Evolutionary conservation across 2,113 vertebrate species (phyloP).

Genomic region (Rafetus swinhoei): DNA sequence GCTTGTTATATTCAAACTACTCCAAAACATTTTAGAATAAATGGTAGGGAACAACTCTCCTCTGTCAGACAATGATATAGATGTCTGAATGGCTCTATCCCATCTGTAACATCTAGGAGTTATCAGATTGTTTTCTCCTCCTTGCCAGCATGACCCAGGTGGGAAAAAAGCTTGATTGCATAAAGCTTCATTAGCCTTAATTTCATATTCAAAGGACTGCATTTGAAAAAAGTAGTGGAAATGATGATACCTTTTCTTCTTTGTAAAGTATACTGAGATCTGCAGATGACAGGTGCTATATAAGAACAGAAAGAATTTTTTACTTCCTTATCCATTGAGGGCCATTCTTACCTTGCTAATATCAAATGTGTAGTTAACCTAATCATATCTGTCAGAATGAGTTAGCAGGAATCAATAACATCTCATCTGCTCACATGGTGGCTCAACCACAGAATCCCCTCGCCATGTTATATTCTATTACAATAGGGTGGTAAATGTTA

Average conservation of each 20-base stretch:
- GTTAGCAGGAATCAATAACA: background rate
- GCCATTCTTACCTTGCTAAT: background rate
- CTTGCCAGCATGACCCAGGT: background rate
- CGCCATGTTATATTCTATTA: background rate
- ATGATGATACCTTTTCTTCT: background rate
- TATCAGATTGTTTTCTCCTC: background rate
- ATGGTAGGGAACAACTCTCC: accelerated
- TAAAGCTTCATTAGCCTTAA: background rate
- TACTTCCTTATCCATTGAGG: background rate
- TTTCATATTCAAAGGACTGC: background rate
- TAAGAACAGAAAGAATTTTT: background rate
- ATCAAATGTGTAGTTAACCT: background rate
- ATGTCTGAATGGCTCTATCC: background rate
- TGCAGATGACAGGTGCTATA: background rate
- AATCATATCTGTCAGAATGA: background rate
- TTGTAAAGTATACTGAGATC: background rate
- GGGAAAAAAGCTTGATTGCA: background rate
- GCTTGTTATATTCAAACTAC: accelerated
- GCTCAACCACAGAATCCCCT: accelerated
- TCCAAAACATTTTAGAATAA: background rate
- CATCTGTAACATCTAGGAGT: background rate
- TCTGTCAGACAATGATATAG: background rate
- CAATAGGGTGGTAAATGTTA: background rate
- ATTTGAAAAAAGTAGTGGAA: background rate
- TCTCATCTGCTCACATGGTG: background rate